These are phyloP conservation scores for Podarcis muralis DNA, from an alignment of 2,113 vertebrate species.

Conservation along the genomic window DNA sequence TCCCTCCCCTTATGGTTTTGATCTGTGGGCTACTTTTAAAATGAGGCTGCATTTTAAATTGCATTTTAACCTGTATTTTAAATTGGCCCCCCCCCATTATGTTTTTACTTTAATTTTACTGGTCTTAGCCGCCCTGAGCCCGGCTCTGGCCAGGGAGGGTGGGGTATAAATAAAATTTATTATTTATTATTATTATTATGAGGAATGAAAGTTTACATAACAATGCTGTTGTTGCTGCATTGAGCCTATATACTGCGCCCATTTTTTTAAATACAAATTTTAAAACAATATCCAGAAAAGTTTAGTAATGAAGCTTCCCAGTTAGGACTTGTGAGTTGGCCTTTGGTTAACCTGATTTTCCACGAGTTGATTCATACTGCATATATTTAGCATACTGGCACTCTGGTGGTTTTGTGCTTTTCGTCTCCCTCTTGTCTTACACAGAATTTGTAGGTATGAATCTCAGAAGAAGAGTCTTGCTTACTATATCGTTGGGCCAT, in stretches of 20 bases:
- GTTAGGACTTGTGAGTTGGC: background rate
- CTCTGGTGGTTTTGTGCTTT: constrained; percentile 6
- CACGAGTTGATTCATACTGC: background rate
- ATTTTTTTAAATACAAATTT: background rate
- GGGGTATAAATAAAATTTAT: too few species aligned
- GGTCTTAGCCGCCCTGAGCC: too few species aligned
- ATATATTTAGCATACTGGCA: constrained; percentile 2
- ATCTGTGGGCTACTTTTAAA: too few species aligned
- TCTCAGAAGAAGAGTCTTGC: accelerated
- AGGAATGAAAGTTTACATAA: background rate
- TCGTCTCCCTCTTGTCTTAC: background rate
- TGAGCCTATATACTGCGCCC: background rate
- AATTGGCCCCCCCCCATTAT: too few species aligned
- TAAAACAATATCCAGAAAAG: background rate
- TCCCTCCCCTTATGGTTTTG: too few species aligned
- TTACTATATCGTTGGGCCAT: constrained; percentile 23
- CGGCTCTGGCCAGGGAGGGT: too few species aligned
- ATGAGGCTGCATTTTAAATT: too few species aligned
- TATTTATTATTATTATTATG: too few species aligned
- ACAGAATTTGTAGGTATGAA: constrained; percentile 26
- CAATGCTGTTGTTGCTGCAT: background rate
- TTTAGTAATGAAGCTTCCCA: background rate
- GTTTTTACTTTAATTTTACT: too few species aligned
- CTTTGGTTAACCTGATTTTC: constrained; percentile 19
- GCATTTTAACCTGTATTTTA: too few species aligned